Evolutionary conservation across 1,140 invertebrate genomes (phyloP), one percentile per base, ranked within the genome.

Genomic region (Drosophila gunungcola): DNA sequence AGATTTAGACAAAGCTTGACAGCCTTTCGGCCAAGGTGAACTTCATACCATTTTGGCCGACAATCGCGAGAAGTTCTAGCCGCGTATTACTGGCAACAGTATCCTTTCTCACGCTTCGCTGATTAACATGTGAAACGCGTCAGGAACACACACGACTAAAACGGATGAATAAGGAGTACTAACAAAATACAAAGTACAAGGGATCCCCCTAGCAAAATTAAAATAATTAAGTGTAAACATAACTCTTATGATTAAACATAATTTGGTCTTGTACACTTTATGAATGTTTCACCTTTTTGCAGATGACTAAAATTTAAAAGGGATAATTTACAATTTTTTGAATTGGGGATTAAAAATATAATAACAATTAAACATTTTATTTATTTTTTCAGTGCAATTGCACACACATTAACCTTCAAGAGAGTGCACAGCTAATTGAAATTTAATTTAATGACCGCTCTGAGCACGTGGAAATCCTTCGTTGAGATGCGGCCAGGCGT

Each of bases 351-450:
- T n/a, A n/a, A n/a, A n/a, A n/a, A n/a, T n/a, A n/a, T n/a, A n/a
- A 32, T 32, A 6, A 32, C 29, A n/a, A n/a, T 32, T 7, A 32
- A 32, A 32, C 29, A 32, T 32, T 32, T 32, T n/a, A 43, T 29
- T 6, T 9, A 29, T 56, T 25, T 7, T 60, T 6, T 3, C 12
- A 34, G 54, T 63, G 32, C 27, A 38, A 21, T 3, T 29, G 4
- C 55, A 45, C 55, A 45, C 55, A 45, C 61, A 43, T 25, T 11
- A n/a, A 5, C 38, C 43, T 16, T 11, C 51, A 42, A 41, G 39
- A 65, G 34, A 58, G 54, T 60, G 75, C 36, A n/a, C 36, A 58
- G 55, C 78, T 86, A 85, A 85, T 86, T 85, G 56, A 78, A 81
- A 74, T 69, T 61, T 78, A 60, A 85, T 78, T 81, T 62, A 63